Base-by-base conservation (phyloP, 2,888 invertebrate species). In the Cerastis leucographa region DNA sequence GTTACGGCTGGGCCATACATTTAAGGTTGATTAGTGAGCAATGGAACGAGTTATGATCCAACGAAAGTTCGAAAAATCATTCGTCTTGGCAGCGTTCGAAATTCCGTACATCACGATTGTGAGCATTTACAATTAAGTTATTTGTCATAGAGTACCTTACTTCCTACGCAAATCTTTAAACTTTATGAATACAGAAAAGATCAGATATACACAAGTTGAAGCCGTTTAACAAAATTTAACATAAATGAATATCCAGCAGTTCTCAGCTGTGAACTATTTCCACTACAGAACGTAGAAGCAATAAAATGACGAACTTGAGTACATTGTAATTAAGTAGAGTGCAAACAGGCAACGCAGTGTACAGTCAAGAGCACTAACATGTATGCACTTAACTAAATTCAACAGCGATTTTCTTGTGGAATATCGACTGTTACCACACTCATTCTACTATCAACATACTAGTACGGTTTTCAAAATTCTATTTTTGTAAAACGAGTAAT, bases 241-340 rank as follows among this genome's bases (percentile, higher is more conserved):
- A 35, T 44, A n/a, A n/a, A 49, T n/a, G 19, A 25, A 22, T 44
- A 25, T 49, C 5, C 29, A 65, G 19, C 3, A 56, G 40, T 65
- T 11, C 49, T 42, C 22, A 67, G 29, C 22, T 56, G 17, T 22
- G n/a, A 49, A 14, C 54, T 44, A 61, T 42, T 62, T 78, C 29
- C 35, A 66, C 8, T 62, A 12, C n/a, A 68, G 17, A 46, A 61
- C 59, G 69, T 64, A n/a, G 22, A 0, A 70, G 59, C 69, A 75
- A 75, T 81, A 75, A 80, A 80, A 80, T 79, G 61, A 76, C 74
- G 22, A 61, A 71, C 46, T 51, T 51, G 51, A 59, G 44, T 49
- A 49, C n/a, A 75, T 44, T 69, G 54, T 81, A 75, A 80, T 80
- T 81, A 80, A 66, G 75, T 70, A 67, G 65, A 80, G 81, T 81